A percentile compares a stretch with the other conserved stretches of the same genome.
Conservation (phyloP, 2,113 vertebrate genomes). For the Pelusios castaneus region DNA sequence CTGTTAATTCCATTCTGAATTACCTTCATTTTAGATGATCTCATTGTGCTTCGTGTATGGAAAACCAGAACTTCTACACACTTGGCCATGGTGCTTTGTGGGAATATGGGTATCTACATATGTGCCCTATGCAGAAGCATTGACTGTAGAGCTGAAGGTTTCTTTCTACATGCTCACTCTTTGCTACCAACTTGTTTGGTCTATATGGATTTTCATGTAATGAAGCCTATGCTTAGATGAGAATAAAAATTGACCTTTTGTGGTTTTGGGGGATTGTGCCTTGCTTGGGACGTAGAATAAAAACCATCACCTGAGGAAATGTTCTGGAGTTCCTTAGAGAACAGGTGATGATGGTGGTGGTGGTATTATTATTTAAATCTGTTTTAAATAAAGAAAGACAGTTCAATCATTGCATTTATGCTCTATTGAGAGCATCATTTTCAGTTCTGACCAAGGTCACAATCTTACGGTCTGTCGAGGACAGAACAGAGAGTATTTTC, state of each 20-base stretch:
- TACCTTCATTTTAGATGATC: not conserved
- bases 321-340: not conserved
- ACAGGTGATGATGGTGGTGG: not conserved
- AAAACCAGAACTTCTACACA: not conserved
- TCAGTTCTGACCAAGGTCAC: conserved; percentile 34
- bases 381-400: conserved; percentile 28
- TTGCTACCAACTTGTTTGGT: not conserved
- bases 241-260: not conserved
- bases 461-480: conserved; percentile 25
- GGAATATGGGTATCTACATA: not conserved
- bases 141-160: rapidly evolving
- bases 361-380: not conserved
- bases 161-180: not conserved
- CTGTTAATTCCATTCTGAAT: not conserved
- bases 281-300: not conserved
- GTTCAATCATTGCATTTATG: conserved; percentile 18
- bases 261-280: not conserved
- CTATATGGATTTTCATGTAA: not conserved
- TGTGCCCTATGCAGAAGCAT: not conserved
- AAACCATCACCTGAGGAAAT: not conserved
- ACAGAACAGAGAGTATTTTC: conserved; percentile 25
- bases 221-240: not conserved
- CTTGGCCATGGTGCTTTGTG: not conserved
- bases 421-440: not conserved
- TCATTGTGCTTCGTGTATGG: not conserved